Percentiles rank a stretch among this genome's conserved stretches.
These are phyloP conservation scores for Euwallacea fornicatus DNA, from an alignment of 1,140 invertebrate species.

Conservation along the genomic window DNA sequence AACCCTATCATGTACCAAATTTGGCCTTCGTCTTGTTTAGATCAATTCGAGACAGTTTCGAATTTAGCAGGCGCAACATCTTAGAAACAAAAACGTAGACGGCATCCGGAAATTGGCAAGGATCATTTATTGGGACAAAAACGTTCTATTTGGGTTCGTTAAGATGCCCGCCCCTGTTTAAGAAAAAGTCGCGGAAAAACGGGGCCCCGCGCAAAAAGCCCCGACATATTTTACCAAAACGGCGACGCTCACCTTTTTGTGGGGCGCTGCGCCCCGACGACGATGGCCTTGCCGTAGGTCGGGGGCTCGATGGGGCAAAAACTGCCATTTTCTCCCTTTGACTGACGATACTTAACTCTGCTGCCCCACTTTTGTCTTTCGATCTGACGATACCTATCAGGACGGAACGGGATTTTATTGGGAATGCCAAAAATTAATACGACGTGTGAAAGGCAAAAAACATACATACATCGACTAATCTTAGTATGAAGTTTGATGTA, in stretches of 20 bases:
- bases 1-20: too few relatives aligned
- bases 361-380: conserved; percentile 29
- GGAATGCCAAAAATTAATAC: too few relatives aligned
- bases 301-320: conserved; percentile 35
- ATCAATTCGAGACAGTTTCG: too few relatives aligned
- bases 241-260: conserved; percentile 32
- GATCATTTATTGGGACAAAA: conserved; percentile 25
- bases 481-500: too few relatives aligned
- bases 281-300: conserved; percentile 37
- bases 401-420: too few relatives aligned
- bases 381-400: background rate
- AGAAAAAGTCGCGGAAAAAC: conserved; percentile 37
- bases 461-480: too few relatives aligned
- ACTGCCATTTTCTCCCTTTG: conserved; percentile 36
- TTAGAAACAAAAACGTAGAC: conserved; percentile 11
- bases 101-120: conserved; percentile 15
- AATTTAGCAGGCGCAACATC: too few relatives aligned
- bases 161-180: conserved; percentile 20
- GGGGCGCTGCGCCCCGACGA: conserved; percentile 19
- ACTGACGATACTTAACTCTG: conserved; percentile 22
- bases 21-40: too few relatives aligned
- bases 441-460: too few relatives aligned
- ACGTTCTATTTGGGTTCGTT: conserved; percentile 37
- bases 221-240: conserved; percentile 35
- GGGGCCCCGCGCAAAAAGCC: conserved; percentile 27